Evolutionary conservation across 2,797 vertebrate genomes (phyloP), one percentile per base, ranked within the genome.

Genomic region (Oreochromis mossambicus): DNA sequence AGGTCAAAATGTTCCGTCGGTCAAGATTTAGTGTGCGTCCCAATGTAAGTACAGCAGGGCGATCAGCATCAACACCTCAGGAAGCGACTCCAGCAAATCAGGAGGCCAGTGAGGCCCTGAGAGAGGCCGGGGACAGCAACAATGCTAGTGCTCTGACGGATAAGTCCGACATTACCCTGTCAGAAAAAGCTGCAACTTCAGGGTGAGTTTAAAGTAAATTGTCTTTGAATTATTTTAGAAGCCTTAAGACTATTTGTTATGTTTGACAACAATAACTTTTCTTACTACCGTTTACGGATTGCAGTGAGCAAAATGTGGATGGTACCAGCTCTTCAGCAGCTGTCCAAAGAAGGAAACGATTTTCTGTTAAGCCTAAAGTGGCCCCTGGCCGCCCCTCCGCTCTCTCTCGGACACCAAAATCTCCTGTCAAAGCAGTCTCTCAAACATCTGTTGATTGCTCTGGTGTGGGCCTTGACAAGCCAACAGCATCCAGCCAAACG

Each of bases 1-100:
- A 95, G 92, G 83, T 73, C 82, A 92, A 83, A 77, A 98, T 98
- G 98, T 97, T 98, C 91, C 97, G 98, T 43, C 96, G 98, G 81
- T 96, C 98, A 17, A 96, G 98, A 91, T 97, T 98, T 80, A 97
- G 95, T 34, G 89, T 97, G 78, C 96, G 97, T 81, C 98, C 98
- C 24, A 98, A 98, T 76, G 96, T 98, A 24, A 19, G 88, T 4
- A 41, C 95, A 4, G 84, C 86, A 2, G 95, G 95, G 24, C 93
- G 97, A 85, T 15, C 88, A 11, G 38, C 90, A 5, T 14, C 92
- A 8, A 8, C 92, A 2, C 51, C 93, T 70, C 94, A 92, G 84
- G 95, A 96, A 26, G n/a, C 91, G 15, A 19, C 90, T 1, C 8
- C 87, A 36, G 77, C 50, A 3, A 66, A 36, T 32, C 90, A 89